These are phyloP conservation scores for Scrobipalpa costella DNA, from an alignment of 2,888 invertebrate genomes.

Conservation along the genomic window DNA sequence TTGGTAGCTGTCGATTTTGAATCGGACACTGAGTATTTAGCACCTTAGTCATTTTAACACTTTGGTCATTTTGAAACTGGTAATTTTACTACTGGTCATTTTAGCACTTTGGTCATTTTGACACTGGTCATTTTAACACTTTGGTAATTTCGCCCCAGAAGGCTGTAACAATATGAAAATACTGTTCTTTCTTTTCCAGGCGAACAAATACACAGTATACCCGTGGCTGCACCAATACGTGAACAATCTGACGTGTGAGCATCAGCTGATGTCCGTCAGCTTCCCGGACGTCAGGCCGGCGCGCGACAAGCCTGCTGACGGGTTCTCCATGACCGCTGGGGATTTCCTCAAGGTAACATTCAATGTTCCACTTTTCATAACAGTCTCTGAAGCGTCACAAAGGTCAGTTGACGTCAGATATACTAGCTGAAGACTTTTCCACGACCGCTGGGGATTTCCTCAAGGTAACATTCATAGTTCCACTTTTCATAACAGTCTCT, in stretches of 20 bases:
- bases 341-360: slow-evolving; percentile 93
- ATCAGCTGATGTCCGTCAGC: slow-evolving; percentile 88
- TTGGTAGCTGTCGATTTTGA: too few species aligned
- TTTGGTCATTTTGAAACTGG: too few species aligned
- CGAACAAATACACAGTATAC: slow-evolving; percentile 90
- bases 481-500: background rate
- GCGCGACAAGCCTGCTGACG: slow-evolving; percentile 75
- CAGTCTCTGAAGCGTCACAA: background rate
- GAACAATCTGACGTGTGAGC: slow-evolving; percentile 90
- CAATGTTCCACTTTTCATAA: background rate
- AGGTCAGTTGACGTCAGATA: slow-evolving; percentile 86
- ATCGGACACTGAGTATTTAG: too few species aligned
- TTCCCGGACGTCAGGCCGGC: slow-evolving; percentile 95
- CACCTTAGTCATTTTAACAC: too few species aligned
- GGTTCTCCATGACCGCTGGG: slow-evolving; percentile 98
- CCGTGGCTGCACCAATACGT: slow-evolving; percentile 98
- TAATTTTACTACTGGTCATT: too few species aligned
- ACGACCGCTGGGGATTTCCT: slow-evolving; percentile 99
- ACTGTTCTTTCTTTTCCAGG: slow-evolving; percentile 58
- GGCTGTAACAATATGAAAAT: too few species aligned
- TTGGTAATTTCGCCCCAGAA: too few species aligned
- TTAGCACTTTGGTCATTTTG: too few species aligned
- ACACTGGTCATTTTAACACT: too few species aligned
- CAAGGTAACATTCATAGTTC: slow-evolving; percentile 81
- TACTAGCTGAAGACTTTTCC: slow-evolving; percentile 86